Percentiles rank a stretch among this genome's conserved stretches.
Evolutionary conservation across 2,888 invertebrate genomes (phyloP).

Genomic region (Amiota mariae): DNA sequence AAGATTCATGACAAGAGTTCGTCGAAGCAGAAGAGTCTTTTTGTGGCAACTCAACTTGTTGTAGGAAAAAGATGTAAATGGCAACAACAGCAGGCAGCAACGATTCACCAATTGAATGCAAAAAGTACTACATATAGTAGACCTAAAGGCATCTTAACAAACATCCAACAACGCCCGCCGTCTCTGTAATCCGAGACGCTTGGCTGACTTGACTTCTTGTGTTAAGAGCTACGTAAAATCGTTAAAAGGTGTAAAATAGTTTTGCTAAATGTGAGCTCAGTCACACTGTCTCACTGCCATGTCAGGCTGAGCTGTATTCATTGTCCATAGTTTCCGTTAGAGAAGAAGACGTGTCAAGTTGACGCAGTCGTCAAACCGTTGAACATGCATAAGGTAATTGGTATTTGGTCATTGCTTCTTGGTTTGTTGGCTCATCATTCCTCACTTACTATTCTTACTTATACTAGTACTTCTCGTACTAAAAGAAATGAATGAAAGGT

Average conservation of each 20-base stretch:
- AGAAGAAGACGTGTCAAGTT: too few species aligned
- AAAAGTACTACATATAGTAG: too few species aligned
- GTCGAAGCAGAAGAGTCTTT: background rate
- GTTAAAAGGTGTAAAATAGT: constrained; percentile 47
- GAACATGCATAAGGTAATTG: constrained; percentile 61
- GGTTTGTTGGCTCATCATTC: background rate
- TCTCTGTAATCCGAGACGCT: too few species aligned
- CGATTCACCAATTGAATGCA: background rate
- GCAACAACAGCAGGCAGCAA: constrained; percentile 19
- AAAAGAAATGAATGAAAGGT: constrained; percentile 47
- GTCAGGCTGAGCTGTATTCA: too few species aligned
- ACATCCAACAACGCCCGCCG: too few species aligned
- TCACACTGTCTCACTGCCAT: too few species aligned
- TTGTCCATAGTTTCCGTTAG: too few species aligned
- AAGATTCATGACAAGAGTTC: constrained; percentile 55
- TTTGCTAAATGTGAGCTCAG: constrained; percentile 40
- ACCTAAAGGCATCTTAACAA: too few species aligned
- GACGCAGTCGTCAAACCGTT: constrained; percentile 23
- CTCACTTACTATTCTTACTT: background rate
- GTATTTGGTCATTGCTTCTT: constrained; percentile 20
- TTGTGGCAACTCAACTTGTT: background rate
- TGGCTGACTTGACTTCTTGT: too few species aligned
- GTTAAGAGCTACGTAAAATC: background rate
- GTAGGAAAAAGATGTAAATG: background rate
- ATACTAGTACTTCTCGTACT: background rate